phyloP scores from a whole-genome alignment of 2,797 vertebrate genomes.

The Peromyscus aztecus region DNA sequence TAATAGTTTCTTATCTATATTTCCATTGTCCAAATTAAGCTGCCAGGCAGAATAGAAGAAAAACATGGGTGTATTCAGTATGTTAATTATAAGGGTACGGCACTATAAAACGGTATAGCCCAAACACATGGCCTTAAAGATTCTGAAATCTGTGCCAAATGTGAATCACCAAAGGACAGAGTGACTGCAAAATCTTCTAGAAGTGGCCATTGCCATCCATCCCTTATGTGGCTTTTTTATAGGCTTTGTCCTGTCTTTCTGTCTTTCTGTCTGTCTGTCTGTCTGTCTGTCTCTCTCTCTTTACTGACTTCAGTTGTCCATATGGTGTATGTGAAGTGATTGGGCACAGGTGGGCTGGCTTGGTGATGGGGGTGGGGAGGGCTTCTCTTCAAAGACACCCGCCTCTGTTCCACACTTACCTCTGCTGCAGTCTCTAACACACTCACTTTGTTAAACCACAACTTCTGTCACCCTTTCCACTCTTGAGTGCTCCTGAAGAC shows the following conservation, averaged over 20 bases:
- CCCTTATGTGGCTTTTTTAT: background rate
- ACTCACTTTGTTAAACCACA: background rate
- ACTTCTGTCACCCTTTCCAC: background rate
- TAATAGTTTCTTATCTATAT: conserved; percentile 83
- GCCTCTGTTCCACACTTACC: background rate
- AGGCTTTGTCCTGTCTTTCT: background rate
- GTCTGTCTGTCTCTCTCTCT: background rate
- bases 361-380: background rate
- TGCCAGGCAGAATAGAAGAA: conserved; percentile 56
- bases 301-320: background rate
- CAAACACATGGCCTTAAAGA: conserved; percentile 41
- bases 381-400: background rate
- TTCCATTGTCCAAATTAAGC: conserved; percentile 71
- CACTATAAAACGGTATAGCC: conserved; percentile 71
- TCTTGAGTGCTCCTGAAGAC: background rate
- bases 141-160: conserved; percentile 54
- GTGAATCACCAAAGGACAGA: conserved; percentile 19
- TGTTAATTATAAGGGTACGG: conserved; percentile 81
- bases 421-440: background rate
- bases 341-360: background rate
- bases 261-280: too few species aligned
- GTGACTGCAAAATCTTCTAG: background rate
- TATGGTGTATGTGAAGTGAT: background rate
- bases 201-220: background rate
- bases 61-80: conserved; percentile 30